Percentiles rank a stretch among this genome's conserved stretches.
phyloP scores from a whole-genome alignment of 2,888 invertebrate genomes.

The Esperia sulphurella region DNA sequence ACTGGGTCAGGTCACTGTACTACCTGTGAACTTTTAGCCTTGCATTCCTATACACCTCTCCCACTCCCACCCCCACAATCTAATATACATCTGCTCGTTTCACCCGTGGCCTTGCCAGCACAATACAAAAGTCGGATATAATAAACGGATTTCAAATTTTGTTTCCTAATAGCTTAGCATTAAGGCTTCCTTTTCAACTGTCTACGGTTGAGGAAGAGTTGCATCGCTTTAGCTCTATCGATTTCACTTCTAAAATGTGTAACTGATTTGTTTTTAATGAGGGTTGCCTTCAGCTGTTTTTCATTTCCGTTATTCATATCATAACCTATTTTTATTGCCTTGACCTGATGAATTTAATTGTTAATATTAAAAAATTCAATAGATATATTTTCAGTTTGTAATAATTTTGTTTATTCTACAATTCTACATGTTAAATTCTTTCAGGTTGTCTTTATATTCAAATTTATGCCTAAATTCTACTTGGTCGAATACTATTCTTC shows the following conservation, averaged over 20 bases:
- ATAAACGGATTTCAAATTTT: slow-evolving; percentile 43
- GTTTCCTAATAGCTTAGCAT: slow-evolving; percentile 31
- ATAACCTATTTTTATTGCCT: slow-evolving; percentile 55
- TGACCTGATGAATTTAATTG: slow-evolving; percentile 31
- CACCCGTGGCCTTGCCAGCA: slow-evolving; percentile 57
- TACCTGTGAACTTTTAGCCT: slow-evolving; percentile 69
- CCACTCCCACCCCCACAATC: slow-evolving; percentile 27
- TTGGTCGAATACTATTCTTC: too few species aligned
- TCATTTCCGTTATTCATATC: slow-evolving; percentile 43
- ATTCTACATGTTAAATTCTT: too few species aligned
- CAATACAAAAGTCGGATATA: slow-evolving; percentile 68
- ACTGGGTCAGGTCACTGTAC: slow-evolving; percentile 74
- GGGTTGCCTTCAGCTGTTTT: slow-evolving; percentile 16
- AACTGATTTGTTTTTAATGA: slow-evolving; percentile 62
- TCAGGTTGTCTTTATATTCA: too few species aligned
- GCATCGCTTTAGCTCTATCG: slow-evolving; percentile 48
- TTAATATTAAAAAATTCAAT: not conserved
- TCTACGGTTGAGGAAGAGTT: slow-evolving; percentile 17
- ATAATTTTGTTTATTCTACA: too few species aligned
- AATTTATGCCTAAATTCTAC: too few species aligned
- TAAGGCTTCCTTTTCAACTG: slow-evolving; percentile 21
- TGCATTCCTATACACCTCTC: slow-evolving; percentile 56
- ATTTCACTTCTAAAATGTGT: slow-evolving; percentile 43
- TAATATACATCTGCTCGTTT: slow-evolving; percentile 36
- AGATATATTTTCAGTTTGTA: too few species aligned